These are phyloP conservation scores for Periphyllus acericola DNA, from an alignment of 2,888 invertebrate genomes.

Conservation along the genomic window DNA sequence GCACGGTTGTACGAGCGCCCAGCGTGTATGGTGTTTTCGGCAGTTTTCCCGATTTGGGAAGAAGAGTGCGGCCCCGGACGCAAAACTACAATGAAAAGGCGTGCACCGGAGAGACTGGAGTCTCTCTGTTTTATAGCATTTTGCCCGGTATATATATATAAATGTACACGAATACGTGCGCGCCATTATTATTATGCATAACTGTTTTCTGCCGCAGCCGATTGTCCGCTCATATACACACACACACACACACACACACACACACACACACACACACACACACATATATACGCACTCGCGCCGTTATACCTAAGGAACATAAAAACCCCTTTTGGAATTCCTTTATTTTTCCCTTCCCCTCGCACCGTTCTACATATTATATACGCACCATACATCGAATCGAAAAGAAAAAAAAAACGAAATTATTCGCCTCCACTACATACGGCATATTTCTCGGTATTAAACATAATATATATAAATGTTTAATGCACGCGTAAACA, in stretches of 20 bases:
- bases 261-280: neutral
- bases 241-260: neutral
- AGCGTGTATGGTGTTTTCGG: conserved; percentile 47
- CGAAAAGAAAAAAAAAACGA: neutral
- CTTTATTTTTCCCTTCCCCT: neutral
- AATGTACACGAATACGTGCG: neutral
- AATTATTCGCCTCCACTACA: neutral
- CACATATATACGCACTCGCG: neutral
- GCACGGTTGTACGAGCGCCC: neutral
- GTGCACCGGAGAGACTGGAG: conserved; percentile 35
- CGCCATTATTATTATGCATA: conserved; percentile 51
- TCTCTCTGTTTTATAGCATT: conserved; percentile 55
- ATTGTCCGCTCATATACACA: conserved; percentile 49
- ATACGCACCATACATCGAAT: neutral
- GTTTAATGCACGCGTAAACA: neutral
- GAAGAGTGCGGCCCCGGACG: conserved; percentile 47
- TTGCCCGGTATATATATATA: neutral
- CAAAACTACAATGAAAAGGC: conserved; percentile 59
- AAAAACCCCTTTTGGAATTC: conserved; percentile 46
- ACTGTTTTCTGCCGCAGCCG: conserved; percentile 58
- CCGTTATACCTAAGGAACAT: conserved; percentile 37
- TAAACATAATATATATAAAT: neutral
- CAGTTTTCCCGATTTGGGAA: conserved; percentile 48
- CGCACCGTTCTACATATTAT: neutral
- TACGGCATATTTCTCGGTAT: neutral